Conservation (phyloP, 2,888 invertebrate genomes). For the Papilio protenor region DNA sequence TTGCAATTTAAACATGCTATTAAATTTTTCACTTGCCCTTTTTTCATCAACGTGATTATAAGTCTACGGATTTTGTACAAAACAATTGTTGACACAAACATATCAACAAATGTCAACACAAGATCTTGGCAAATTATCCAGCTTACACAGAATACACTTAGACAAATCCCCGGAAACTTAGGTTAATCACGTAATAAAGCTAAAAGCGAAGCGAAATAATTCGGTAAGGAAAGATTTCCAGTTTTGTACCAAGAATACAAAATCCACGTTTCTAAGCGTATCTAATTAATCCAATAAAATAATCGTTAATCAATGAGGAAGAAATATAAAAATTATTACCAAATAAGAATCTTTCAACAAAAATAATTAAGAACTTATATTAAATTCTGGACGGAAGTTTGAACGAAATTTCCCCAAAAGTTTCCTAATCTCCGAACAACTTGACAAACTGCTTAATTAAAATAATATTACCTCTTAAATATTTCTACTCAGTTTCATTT, state of each 20-base stretch:
- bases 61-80: no score
- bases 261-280: not conserved
- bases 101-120: slow-evolving; percentile 11
- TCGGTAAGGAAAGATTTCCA: not conserved
- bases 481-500: not conserved
- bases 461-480: not conserved
- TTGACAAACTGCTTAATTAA: slow-evolving; percentile 20
- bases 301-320: not conserved
- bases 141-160: not conserved
- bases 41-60: no score
- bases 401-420: not conserved
- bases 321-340: slow-evolving; percentile 2
- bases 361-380: slow-evolving; percentile 23
- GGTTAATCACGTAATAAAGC: slow-evolving; percentile 17
- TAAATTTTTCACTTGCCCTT: no score
- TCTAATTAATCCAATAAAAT: not conserved
- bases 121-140: not conserved
- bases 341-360: slow-evolving; percentile 1
- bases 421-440: slow-evolving; percentile 7
- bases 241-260: not conserved
- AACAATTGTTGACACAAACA: not conserved
- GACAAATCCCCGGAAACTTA: slow-evolving; percentile 5
- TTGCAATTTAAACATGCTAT: no score
- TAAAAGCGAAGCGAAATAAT: not conserved
- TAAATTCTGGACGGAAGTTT: slow-evolving; percentile 30